Conservation (phyloP, 2,797 vertebrate genomes). For the Erpetoichthys calabaricus region DNA sequence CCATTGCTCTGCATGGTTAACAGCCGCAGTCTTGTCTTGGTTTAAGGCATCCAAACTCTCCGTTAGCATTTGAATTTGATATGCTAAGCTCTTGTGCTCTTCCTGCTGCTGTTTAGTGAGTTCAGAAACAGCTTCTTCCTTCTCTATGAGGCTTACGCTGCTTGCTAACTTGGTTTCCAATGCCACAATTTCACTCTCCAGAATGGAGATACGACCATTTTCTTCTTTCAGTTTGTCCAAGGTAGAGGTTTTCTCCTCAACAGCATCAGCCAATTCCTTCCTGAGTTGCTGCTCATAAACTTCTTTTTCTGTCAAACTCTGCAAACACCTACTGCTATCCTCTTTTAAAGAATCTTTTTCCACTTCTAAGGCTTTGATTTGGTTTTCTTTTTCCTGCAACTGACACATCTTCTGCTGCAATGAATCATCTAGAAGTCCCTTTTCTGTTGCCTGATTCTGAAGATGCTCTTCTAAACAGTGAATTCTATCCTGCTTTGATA, state of each 20-base stretch:
- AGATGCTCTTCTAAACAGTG: conserved; percentile 66
- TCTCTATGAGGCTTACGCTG: conserved; percentile 48
- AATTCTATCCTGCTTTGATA: conserved; percentile 43
- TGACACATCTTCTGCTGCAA: conserved; percentile 57
- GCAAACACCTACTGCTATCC: conserved; percentile 48
- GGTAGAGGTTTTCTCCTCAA: conserved; percentile 49
- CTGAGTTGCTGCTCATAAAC: conserved; percentile 60
- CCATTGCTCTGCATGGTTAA: conserved; percentile 52
- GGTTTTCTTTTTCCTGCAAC: conserved; percentile 60
- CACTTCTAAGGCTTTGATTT: conserved; percentile 58
- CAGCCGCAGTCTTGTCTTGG: conserved; percentile 60
- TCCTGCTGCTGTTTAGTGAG: conserved; percentile 55
- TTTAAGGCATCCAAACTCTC: conserved; percentile 43
- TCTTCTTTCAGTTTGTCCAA: conserved; percentile 59
- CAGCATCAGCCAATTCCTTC: conserved; percentile 58
- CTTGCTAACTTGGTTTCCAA: conserved; percentile 60
- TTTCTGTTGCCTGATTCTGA: conserved; percentile 46
- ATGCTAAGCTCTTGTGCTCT: conserved; percentile 39
- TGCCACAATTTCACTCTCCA: conserved; percentile 52
- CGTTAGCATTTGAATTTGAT: conserved; percentile 48
- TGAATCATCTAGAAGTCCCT: conserved; percentile 48
- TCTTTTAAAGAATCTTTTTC: conserved; percentile 60
- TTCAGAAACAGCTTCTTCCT: conserved; percentile 64
- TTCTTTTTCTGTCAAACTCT: conserved; percentile 61
- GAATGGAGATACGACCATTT: conserved; percentile 44